Conservation (phyloP, 2,113 vertebrate species). For the Erythrolamprus reginae region DNA sequence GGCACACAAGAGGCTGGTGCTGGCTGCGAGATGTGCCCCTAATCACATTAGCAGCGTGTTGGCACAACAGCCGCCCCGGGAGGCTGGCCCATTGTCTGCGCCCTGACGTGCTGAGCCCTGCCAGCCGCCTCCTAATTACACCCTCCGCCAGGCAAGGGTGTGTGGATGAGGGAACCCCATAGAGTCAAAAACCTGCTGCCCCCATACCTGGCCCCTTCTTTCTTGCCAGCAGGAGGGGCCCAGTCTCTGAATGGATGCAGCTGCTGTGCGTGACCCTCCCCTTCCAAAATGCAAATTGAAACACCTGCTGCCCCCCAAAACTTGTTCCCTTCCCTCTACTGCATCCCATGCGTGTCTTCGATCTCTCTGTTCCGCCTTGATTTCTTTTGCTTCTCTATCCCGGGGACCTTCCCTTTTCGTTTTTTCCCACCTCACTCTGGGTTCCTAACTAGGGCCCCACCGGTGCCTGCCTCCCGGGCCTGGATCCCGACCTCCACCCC, state of each 20-base stretch:
- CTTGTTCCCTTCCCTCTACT: neutral
- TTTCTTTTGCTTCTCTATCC: no score
- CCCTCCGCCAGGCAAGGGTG: conserved; percentile 2
- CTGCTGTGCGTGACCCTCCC: neutral
- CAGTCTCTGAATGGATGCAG: neutral
- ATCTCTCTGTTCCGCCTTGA: neutral
- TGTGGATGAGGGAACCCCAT: neutral
- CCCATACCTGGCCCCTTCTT: neutral
- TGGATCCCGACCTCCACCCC: neutral
- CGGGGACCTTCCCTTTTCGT: neutral
- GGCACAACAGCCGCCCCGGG: conserved; percentile 25
- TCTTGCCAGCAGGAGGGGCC: neutral
- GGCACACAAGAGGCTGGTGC: neutral
- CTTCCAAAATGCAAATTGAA: neutral
- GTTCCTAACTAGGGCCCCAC: neutral
- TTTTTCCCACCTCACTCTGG: neutral
- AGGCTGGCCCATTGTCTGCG: conserved; percentile 19
- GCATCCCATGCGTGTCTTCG: neutral
- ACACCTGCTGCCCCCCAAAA: neutral
- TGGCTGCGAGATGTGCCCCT: conserved; percentile 4
- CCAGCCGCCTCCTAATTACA: conserved; percentile 26
- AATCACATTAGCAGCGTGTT: conserved; percentile 26
- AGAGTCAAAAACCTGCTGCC: neutral
- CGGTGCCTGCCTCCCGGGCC: neutral
- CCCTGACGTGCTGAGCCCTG: conserved; percentile 2